Base-by-base conservation (phyloP, 2,797 vertebrate species). In the Pachyuromys duprasi region DNA sequence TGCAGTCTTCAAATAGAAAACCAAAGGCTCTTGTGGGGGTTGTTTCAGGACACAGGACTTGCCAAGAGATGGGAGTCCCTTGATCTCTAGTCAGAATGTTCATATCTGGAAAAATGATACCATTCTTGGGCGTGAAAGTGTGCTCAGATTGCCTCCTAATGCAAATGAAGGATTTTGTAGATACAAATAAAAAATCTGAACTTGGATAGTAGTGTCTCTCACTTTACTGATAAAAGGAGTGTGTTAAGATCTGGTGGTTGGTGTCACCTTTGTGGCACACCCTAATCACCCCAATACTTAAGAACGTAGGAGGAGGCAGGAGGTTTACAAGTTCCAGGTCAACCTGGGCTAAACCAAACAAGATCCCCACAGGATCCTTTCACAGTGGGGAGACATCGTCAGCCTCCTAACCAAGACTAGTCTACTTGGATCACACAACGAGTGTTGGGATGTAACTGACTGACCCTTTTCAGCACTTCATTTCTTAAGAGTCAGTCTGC, bases 361-460 rank as follows among this genome's bases (percentile, higher is more conserved):
- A n/a, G 42, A 49, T 67, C 63, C 63, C 36, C 39, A 60, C 36
- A 78, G 87, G 31, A 33, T 31, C 7, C 22, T 70, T 86, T 26
- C 24, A 36, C 13, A 70, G 49, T 70, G 83, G 33, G 33, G 49
- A 93, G 84, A 92, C 86, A 62, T 45, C 62, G 45, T 60, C 91
- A 65, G 79, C 5, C 57, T 95, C 92, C 82, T 90, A 79, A 81
- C 88, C 62, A 96, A 89, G 70, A 42, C 65, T 36, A 86, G 86
- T 83, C 45, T 92, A 87, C 55, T 53, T 60, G 78, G 88, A 62
- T 67, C 67, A 91, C 94, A 96, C 89, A 96, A 93, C 86, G 60
- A 81, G 94, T 83, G 86, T 36, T 80, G 78, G 78, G 95, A 86
- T 70, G 67, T 53, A 86, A 72, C 8, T 8, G 83, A 92, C 67